Evolutionary conservation across 2,113 vertebrate species (phyloP).

Genomic region (Percopsis transmontana): DNA sequence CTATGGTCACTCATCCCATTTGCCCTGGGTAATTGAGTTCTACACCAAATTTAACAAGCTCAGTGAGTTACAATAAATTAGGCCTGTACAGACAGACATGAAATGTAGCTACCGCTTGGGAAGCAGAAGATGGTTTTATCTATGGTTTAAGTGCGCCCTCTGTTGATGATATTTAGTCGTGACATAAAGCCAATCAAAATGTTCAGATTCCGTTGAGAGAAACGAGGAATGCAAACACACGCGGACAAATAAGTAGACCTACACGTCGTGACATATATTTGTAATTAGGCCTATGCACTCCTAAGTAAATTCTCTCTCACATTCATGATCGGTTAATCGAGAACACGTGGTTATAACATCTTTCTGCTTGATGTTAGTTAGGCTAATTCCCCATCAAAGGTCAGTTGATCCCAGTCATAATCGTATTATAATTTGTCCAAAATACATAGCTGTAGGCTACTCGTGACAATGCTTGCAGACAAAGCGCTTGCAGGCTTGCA

Average conservation of each 20-base stretch:
- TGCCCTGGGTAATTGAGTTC: no score
- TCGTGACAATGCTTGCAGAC: neutral
- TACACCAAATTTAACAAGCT: no score
- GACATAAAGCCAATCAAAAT: no score
- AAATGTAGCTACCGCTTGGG: neutral
- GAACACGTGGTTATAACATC: neutral
- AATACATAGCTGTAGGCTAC: neutral
- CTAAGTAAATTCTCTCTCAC: neutral
- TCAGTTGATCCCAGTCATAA: neutral
- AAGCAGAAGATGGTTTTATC: neutral
- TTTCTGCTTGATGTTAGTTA: no score
- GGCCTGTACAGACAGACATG: no score
- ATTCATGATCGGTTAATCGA: neutral
- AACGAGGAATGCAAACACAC: no score
- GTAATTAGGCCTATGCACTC: no score
- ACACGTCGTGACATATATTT: neutral
- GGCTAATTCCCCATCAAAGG: neutral
- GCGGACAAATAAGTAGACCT: no score
- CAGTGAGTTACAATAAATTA: no score
- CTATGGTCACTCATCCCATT: no score
- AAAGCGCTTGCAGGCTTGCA: neutral
- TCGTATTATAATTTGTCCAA: neutral
- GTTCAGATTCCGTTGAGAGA: no score
- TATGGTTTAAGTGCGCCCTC: slow-evolving; percentile 35
- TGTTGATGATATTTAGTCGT: neutral